A percentile compares a stretch with the other conserved stretches of the same genome.
Conservation (phyloP, 2,113 vertebrate genomes). For the Oostethus manadensis region DNA sequence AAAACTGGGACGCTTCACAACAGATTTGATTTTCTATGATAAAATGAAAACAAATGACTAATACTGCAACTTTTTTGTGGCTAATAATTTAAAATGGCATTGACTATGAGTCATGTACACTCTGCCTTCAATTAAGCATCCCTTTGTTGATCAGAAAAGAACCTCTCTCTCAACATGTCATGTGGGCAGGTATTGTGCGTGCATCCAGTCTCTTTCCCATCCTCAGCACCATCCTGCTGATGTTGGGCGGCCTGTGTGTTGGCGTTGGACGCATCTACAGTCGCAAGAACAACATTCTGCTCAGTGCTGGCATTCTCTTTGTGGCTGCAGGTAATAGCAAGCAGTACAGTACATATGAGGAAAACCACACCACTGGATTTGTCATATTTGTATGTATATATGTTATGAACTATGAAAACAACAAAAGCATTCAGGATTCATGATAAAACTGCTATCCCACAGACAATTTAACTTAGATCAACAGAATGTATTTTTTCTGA, state of each 20-base stretch:
- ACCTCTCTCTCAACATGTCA: not conserved
- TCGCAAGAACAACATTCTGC: slow-evolving; percentile 90
- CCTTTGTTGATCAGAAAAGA: not conserved
- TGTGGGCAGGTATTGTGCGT: slow-evolving; percentile 83
- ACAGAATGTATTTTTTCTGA: too few relatives aligned
- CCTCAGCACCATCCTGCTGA: slow-evolving; percentile 87
- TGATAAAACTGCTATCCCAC: too few relatives aligned
- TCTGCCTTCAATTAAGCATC: not conserved
- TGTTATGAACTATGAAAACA: too few relatives aligned
- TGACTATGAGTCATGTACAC: not conserved
- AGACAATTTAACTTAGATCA: too few relatives aligned
- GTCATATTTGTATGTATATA: too few relatives aligned
- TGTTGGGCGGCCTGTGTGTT: slow-evolving; percentile 90
- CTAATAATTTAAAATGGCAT: not conserved
- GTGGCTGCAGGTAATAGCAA: slow-evolving; percentile 85
- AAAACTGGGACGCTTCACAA: too few relatives aligned
- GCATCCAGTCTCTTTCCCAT: slow-evolving; percentile 96
- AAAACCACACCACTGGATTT: not conserved
- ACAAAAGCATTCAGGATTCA: too few relatives aligned
- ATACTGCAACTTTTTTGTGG: not conserved
- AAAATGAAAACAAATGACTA: not conserved
- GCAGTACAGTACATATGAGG: not conserved
- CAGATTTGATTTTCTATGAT: too few relatives aligned
- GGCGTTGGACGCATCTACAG: slow-evolving; percentile 88
- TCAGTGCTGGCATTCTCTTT: slow-evolving; percentile 93